Conservation (phyloP, 2,888 invertebrate species). For the Orthosia cruda region DNA sequence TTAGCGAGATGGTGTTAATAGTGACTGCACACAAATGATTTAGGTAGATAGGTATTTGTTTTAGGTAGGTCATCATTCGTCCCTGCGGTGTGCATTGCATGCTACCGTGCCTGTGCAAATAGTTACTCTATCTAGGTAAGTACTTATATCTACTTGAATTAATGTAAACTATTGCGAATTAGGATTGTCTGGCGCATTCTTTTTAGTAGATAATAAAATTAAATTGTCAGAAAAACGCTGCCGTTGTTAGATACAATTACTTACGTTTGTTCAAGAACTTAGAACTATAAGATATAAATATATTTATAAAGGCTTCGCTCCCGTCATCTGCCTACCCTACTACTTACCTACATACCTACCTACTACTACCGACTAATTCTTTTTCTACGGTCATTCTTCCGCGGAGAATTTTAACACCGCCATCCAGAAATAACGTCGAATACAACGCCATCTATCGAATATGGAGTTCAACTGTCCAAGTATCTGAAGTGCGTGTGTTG, state of each 20-base stretch:
- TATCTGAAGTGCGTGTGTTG: too few relatives aligned
- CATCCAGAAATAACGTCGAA: too few relatives aligned
- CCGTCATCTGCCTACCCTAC: too few relatives aligned
- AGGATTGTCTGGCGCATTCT: not conserved
- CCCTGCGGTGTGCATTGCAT: conserved; percentile 18
- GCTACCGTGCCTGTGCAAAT: conserved; percentile 28
- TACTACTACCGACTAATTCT: too few relatives aligned
- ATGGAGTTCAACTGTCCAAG: too few relatives aligned
- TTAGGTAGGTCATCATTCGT: not conserved
- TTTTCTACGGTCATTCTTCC: too few relatives aligned
- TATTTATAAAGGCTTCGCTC: too few relatives aligned
- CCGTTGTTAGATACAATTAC: too few relatives aligned
- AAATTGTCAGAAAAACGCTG: not conserved
- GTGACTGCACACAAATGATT: conserved; percentile 8
- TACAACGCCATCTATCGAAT: too few relatives aligned
- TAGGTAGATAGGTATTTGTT: not conserved
- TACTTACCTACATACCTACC: too few relatives aligned
- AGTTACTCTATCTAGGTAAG: not conserved
- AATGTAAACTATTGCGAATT: conserved; percentile 28
- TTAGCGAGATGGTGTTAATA: conserved; percentile 42
- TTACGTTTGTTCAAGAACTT: conserved; percentile 3
- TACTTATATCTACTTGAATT: not conserved
- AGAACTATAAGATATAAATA: not conserved
- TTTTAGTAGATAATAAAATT: not conserved
- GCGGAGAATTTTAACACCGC: too few relatives aligned